phyloP scores from a whole-genome alignment of 1,140 invertebrate species.

The Hesperophylax magnus region DNA sequence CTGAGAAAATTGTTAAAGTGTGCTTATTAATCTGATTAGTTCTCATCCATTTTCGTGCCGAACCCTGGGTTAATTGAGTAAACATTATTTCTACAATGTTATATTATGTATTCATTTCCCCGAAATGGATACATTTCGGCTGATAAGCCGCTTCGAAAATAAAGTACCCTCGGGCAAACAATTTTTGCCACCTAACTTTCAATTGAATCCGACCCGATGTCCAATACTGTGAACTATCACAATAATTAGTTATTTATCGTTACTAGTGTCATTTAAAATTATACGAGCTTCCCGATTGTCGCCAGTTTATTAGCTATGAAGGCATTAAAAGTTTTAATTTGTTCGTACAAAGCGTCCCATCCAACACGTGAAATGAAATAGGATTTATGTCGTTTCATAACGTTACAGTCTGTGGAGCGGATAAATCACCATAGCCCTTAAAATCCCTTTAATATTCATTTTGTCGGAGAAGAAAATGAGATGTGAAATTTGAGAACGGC shows the following conservation, averaged over 20 bases:
- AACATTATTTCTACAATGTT: no score
- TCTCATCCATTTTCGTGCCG: neutral
- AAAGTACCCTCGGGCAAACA: no score
- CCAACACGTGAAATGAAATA: slow-evolving; percentile 17
- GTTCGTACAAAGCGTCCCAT: slow-evolving; percentile 14
- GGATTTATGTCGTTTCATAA: slow-evolving; percentile 42
- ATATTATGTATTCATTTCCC: no score
- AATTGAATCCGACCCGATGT: no score
- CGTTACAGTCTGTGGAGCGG: slow-evolving; percentile 25
- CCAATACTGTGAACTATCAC: no score
- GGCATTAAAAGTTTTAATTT: slow-evolving; percentile 25
- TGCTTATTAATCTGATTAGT: slow-evolving; percentile 16
- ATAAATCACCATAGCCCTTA: slow-evolving; percentile 37
- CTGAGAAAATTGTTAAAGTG: slow-evolving; percentile 6
- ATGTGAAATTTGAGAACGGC: slow-evolving; percentile 19
- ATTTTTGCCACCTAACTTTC: no score
- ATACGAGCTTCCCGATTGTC: no score
- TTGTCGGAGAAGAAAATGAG: slow-evolving; percentile 22
- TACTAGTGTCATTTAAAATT: no score
- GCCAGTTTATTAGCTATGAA: slow-evolving; percentile 20
- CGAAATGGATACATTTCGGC: no score
- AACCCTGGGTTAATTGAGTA: no score
- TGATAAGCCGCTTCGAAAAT: no score
- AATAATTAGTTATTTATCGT: no score
- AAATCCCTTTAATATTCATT: slow-evolving; percentile 33